Conservation (phyloP, 37 sponge, comb jelly and placozoan genomes). For the Crambe crambe region DNA sequence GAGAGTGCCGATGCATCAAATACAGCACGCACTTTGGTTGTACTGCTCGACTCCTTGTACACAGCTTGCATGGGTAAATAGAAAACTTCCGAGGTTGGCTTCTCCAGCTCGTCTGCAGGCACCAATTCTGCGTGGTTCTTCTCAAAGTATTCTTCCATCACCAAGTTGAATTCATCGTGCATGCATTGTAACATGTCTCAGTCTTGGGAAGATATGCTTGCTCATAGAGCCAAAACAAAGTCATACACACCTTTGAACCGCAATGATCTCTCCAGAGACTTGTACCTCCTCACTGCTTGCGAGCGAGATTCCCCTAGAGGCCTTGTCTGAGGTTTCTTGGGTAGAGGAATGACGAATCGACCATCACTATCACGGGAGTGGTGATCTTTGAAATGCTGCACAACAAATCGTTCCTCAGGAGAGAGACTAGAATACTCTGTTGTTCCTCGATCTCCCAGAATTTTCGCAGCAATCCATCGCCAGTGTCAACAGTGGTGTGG, state of each 20-base stretch:
- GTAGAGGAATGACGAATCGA: conserved; percentile 16
- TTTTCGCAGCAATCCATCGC: too few relatives aligned
- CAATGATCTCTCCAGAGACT: conserved; percentile 25
- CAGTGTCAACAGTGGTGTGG: conserved; percentile 19
- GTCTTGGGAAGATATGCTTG: too few relatives aligned
- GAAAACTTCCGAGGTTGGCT: conserved; percentile 12
- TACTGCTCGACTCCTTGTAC: conserved; percentile 23
- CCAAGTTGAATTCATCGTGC: conserved; percentile 12
- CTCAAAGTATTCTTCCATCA: conserved; percentile 28
- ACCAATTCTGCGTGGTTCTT: conserved; percentile 24
- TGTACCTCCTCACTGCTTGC: too few relatives aligned
- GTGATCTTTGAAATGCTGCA: conserved; percentile 13
- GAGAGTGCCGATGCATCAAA: conserved; percentile 35
- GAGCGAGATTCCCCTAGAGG: too few relatives aligned
- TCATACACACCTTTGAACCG: conserved; percentile 7
- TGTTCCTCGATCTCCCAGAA: conserved; percentile 40
- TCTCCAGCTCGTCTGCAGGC: conserved; percentile 18
- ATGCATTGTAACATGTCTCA: too few relatives aligned
- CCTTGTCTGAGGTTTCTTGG: neutral
- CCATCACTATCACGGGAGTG: conserved; percentile 14
- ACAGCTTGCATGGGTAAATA: conserved; percentile 50
- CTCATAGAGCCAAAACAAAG: too few relatives aligned
- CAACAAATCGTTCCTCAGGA: conserved; percentile 17
- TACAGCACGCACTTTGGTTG: conserved; percentile 34
- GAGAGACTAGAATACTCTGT: conserved; percentile 1